Percentiles rank a stretch among this genome's conserved stretches.
Conservation (phyloP, 2,113 vertebrate genomes). For the Ciconia boyciana region DNA sequence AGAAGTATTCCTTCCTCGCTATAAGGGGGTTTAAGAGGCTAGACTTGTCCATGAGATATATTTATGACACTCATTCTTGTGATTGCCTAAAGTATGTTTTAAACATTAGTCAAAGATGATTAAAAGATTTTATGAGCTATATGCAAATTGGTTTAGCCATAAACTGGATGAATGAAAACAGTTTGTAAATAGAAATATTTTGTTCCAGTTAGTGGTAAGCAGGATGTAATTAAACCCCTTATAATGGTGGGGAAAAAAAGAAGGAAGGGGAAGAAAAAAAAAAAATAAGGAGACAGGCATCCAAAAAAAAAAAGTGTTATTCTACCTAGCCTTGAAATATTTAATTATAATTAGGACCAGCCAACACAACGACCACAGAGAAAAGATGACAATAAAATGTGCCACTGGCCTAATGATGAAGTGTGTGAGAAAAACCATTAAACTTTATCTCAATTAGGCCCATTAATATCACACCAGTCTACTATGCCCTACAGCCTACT, state of each 20-base stretch:
- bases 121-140: not conserved
- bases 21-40: not conserved
- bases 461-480: constrained; percentile 40
- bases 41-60: not conserved
- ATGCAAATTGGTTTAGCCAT: not conserved
- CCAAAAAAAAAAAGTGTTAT: not conserved
- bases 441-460: constrained; percentile 47
- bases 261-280: not conserved
- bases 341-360: constrained; percentile 52
- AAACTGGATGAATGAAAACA: not conserved
- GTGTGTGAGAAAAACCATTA: constrained; percentile 28
- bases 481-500: not conserved
- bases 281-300: not conserved
- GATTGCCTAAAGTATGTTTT: not conserved
- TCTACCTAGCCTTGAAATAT: not conserved
- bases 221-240: not conserved
- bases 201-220: not conserved
- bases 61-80: not conserved
- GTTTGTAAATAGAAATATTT: not conserved
- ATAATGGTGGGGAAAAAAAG: not conserved
- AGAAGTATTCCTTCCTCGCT: not conserved
- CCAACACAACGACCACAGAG: not conserved
- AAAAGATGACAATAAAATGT: constrained; percentile 16
- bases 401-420: constrained; percentile 38
- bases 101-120: not conserved